phyloP scores from a whole-genome alignment of 2,797 vertebrate genomes.

The Pteronotus mesoamericanus region DNA sequence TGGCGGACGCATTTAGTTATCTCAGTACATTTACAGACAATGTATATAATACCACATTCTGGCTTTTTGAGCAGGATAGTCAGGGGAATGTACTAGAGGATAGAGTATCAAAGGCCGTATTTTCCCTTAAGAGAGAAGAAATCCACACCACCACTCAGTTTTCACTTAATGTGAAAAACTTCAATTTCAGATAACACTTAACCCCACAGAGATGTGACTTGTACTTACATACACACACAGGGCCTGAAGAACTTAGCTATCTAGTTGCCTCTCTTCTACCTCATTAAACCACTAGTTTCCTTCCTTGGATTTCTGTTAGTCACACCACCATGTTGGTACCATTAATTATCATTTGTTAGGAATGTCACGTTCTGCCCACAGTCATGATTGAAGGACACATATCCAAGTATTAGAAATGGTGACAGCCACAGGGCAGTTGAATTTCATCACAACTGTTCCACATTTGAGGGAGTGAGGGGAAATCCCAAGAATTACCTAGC shows the following conservation, averaged over 20 bases:
- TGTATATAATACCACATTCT: background rate
- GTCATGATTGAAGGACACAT: background rate
- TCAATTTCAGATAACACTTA: background rate
- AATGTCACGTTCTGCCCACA: background rate
- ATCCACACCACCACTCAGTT: background rate
- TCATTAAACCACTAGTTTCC: background rate
- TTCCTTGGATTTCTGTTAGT: background rate
- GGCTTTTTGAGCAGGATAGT: slow-evolving; percentile 26
- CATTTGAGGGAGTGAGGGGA: background rate
- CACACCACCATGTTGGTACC: background rate
- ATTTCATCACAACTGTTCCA: background rate
- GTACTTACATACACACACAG: background rate
- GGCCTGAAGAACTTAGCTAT: background rate
- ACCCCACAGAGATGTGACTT: background rate
- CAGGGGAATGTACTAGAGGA: background rate
- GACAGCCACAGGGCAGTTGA: background rate
- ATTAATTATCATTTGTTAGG: background rate
- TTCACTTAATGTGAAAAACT: slow-evolving; percentile 22
- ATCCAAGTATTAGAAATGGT: background rate
- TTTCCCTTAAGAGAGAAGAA: slow-evolving; percentile 27
- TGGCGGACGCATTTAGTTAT: slow-evolving; percentile 4
- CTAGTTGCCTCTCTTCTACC: background rate
- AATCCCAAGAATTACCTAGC: background rate
- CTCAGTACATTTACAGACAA: background rate
- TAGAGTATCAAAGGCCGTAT: background rate